A percentile compares a stretch with the other conserved stretches of the same genome.
phyloP scores from a whole-genome alignment of 2,113 vertebrate genomes.

The Gorilla gorilla region DNA sequence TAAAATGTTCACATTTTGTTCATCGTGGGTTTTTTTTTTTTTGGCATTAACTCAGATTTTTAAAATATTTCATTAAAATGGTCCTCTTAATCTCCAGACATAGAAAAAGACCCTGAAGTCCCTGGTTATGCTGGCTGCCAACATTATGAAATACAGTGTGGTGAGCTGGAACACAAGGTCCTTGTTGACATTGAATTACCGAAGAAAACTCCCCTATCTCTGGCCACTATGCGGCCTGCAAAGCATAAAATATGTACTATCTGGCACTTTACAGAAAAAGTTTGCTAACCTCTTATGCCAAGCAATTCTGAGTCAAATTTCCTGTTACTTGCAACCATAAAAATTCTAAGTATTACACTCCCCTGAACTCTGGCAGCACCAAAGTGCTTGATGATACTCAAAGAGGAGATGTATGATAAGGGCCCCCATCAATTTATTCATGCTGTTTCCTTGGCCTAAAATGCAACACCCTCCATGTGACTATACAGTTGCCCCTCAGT shows the following conservation, averaged over 20 bases:
- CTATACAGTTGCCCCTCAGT: background rate
- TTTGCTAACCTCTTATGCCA: background rate
- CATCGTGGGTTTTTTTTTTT: background rate
- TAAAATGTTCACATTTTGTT: constrained; percentile 23
- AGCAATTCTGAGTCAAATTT: background rate
- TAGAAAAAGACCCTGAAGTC: background rate
- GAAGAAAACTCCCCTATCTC: background rate
- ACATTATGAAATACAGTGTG: background rate
- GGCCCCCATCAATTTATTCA: background rate
- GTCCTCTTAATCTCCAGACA: background rate
- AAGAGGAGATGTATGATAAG: background rate
- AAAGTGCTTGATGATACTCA: background rate
- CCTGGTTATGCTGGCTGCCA: background rate
- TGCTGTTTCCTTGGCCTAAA: background rate
- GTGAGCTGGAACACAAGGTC: background rate
- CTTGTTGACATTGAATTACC: background rate
- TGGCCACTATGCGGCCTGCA: background rate
- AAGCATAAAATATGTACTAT: background rate
- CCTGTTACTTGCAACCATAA: background rate
- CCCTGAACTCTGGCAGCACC: background rate
- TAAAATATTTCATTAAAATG: background rate
- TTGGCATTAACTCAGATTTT: background rate
- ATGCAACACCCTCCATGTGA: background rate
- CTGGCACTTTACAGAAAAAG: background rate
- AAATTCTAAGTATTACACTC: background rate